Base-by-base conservation (phyloP, 2,113 vertebrate species). In the Hystrix cristata region DNA sequence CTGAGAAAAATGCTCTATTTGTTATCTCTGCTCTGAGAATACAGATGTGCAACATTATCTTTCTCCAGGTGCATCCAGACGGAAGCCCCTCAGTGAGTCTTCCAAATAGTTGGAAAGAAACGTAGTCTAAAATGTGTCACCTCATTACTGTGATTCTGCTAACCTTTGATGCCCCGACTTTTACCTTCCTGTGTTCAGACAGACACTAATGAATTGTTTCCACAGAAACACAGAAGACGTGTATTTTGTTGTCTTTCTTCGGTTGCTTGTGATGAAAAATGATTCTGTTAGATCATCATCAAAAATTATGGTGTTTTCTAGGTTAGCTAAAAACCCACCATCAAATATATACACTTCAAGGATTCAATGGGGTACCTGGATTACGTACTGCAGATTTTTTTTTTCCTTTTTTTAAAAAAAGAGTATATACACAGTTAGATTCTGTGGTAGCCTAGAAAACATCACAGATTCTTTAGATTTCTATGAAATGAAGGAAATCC, bases 91-190 rank as follows among this genome's bases (percentile, higher is more conserved):
- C 76, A 43, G 18, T 46, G 43, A 74, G 6, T 48, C 14, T 48
- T 27, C 27, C 13, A 16, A 48, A 29, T 1, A 89, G 25, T 29
- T 55, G 23, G 79, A 2, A 27, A 15, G 12, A 93, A 76, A 65
- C 38, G 3, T 5, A 62, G 21, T 29, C 46, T n/a, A 71, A 97
- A 91, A 69, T 59, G 15, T 60, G n/a, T 91, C 84, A 51, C 2
- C 62, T 21, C 55, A 90, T 97, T 89, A 83, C 95, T 69, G n/a
- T 57, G 8, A 82, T 81, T 95, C 43, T 55, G 82, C 53, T 79
- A 59, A 79, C 94, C 64, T 98, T 72, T 84, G 91, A 5, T 65
- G 65, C 29, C 46, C 91, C 96, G 57, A 95, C 79, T 69, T 98
- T 95, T 91, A 69, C 81, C 83, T 94, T 87, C 85, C 80, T 67